Evolutionary conservation across 2,113 vertebrate species (phyloP), one percentile per base, ranked within the genome.

Genomic region (Dendrocopos noguchii): DNA sequence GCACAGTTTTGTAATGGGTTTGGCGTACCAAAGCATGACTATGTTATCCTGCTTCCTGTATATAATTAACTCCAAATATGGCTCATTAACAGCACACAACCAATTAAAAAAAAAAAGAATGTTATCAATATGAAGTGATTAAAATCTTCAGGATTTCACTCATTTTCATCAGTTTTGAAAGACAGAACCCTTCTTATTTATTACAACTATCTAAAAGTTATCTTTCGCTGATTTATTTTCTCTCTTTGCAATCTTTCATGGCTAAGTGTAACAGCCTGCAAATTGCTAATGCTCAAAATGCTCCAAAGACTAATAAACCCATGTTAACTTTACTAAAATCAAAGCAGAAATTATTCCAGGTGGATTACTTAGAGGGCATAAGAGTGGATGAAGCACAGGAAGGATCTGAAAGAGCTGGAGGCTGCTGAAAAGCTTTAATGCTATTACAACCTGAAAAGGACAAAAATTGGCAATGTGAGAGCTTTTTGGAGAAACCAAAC

Each of bases 401-500:
- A 57, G 27, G 50, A 90, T 72, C 42, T 79, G n/a, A 86, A 84
- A 29, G 70, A 85, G 33, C 36, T 88, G 44, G 57, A 84, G 94
- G 63, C 44, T 44, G 72, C 47, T 24, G 57, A 61, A 89, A 88
- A 84, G 74, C 52, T 76, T 68, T 68, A 91, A 68, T 65, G 34
- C 50, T 91, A 64, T 78, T 90, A 87, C 55, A 94, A 66, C 34
- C 70, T 57, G 55, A 81, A 68, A 88, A 88, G 24, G 31, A 28
- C 7, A 85, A 85, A 93, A 87, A 82, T 34, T 10, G 6, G 47
- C 16, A 80, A 80, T 31, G 33, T 57, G 50, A 73, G 71, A 79
- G 61, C 39, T 90, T 90, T 86, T 84, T 66, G 90, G 50, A 28
- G 55, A 84, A 93, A 93, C n/a, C 81, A 87, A 78, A 67, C 86